A percentile compares a stretch with the other conserved stretches of the same genome.
These are phyloP conservation scores for Microtus richardsoni DNA, from an alignment of 2,113 vertebrate species.

Conservation along the genomic window DNA sequence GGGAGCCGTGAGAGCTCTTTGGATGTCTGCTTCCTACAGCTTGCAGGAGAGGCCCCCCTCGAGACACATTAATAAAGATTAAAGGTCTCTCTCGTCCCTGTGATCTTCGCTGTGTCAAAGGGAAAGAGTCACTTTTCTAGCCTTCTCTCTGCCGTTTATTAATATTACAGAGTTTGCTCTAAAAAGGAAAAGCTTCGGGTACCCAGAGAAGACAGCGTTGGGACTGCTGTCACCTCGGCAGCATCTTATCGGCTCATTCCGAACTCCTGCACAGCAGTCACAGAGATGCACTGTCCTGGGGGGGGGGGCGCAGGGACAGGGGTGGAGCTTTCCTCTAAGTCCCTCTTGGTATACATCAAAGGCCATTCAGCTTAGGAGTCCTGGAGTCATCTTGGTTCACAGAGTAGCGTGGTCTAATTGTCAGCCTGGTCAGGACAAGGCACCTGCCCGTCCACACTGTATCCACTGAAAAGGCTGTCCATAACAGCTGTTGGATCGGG, in stretches of 20 bases:
- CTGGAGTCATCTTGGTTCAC: neutral
- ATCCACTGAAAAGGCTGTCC: neutral
- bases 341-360: neutral
- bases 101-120: conserved; percentile 82
- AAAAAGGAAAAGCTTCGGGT: conserved; percentile 65
- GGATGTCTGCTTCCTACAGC: conserved; percentile 78
- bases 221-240: neutral
- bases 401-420: neutral
- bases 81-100: conserved; percentile 83
- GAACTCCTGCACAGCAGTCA: neutral
- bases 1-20: conserved; percentile 70
- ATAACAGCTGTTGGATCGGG: neutral
- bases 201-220: neutral
- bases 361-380: fast-evolving
- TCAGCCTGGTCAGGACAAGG: fast-evolving
- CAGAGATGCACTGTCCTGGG: neutral
- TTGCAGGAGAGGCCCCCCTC: conserved; percentile 76
- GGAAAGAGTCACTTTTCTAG: conserved; percentile 82
- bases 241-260: neutral
- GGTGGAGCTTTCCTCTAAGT: neutral
- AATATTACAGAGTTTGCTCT: conserved; percentile 79
- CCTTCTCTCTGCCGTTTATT: conserved; percentile 81
- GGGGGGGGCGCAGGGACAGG: fast-evolving
- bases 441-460: fast-evolving
- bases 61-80: conserved; percentile 79